Base-by-base conservation (phyloP, 1,140 invertebrate species). In the Capitella teleta region DNA sequence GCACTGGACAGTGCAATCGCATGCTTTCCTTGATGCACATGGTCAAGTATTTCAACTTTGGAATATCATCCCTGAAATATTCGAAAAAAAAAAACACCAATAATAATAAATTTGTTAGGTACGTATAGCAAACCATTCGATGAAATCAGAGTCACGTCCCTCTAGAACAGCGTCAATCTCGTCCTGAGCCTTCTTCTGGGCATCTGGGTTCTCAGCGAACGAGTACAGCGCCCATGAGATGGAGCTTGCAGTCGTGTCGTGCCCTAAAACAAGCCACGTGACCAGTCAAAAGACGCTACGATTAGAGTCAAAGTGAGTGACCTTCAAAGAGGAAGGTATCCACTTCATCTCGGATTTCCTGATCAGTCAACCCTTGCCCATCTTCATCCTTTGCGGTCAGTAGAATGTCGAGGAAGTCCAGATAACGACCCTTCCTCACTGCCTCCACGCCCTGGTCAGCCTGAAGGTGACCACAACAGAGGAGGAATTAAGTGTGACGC, bases 121-220 rank as follows among this genome's bases (percentile, higher is more conserved):
- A 21, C 6, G 25, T 16, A 8, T 44, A 18, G 18, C 19, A 8
- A 41, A 47, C 45, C 37, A 47, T 43, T 6, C 18, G 5, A 48
- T 48, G 12, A 28, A 28, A 23, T 21, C 45, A 32, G 6, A 16
- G 76, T 47, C 43, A n/a, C 44, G 16, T 16, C 34, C 74, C n/a
- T 84, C 85, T 34, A 90, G 74, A 0, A 86, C 77, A 54, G 73
- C 63, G 59, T 87, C 84, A 50, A 92, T 82, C 75, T 92, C 86
- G 45, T 79, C 75, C 53, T 85, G 82, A 1, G 84, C 84, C 64
- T 81, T 85, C 48, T 74, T 78, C 58, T 90, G 87, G 1, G 87
- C 77, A n/a, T 85, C 75, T 19, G 83, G 84, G 61, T 84, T 76
- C 34, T 82, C 65, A 1, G 87, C 76, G 56, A 91, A 70, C 56